Base-by-base conservation (phyloP, 1,140 invertebrate species). In the Calliopsis andreniformis region DNA sequence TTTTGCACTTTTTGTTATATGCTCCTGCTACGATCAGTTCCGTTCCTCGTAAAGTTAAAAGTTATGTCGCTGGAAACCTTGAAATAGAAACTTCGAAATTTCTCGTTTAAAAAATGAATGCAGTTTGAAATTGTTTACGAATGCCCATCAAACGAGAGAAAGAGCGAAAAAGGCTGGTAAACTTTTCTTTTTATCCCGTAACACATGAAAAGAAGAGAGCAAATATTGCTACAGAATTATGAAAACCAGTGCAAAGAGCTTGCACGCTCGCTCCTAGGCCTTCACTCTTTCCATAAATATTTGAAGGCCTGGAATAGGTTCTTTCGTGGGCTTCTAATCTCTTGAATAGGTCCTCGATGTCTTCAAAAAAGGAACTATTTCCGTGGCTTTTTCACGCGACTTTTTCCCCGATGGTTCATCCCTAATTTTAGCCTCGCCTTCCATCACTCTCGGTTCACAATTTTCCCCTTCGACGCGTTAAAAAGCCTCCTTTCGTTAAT, bases 371-470 rank as follows among this genome's bases (percentile, higher is more conserved):
- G 53, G 0, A 59, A 76, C 72, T 76, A 76, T 76, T 76, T 76
- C 64, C 64, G 72, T 68, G 72, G 43, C 42, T 76, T 76, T 76
- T 68, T 68, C 64, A 49, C 43, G 51, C 64, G 23, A 76, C 61
- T 68, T 76, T 51, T 42, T 12, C 51, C 53, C 42, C 42, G 42
- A 16, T 7, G 2, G 20, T 25, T 58, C 18, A 32, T 25, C 32
- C 64, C 64, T 76, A 67, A 76, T 69, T 76, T 76, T 68, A 73
- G 49, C 61, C n/a, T 35, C 61, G 61, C 35, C n/a, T 66, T 73
- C 30, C 51, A 73, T 64, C 70, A 47, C 32, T 30, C 18, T 8
- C 18, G n/a, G 35, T n/a, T n/a, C 20, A 35, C 61, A 12, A 35
- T 66, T 66, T 73, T 35, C 8, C 47, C n/a, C 61, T 64, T 64